Base-by-base conservation (phyloP, 2,113 vertebrate species). In the Thalassarche chlororhynchos region DNA sequence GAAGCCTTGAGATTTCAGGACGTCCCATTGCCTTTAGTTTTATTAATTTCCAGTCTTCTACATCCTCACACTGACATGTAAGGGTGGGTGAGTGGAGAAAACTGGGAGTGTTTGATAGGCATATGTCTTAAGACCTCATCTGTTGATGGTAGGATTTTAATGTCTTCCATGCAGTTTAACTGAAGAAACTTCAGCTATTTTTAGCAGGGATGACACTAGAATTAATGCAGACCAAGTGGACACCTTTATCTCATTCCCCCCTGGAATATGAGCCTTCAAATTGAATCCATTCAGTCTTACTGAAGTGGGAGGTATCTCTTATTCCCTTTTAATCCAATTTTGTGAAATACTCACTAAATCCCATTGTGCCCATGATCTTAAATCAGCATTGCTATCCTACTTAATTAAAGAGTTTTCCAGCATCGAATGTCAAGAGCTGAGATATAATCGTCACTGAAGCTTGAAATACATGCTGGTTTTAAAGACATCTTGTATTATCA, bases 401-500 rank as follows among this genome's bases (percentile, higher is more conserved):
- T 96, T 96, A 97, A 94, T 94, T 95, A 96, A 91, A 84, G 78
- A 91, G 57, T 95, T 95, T 94, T 97, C 85, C 79, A 96, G 75
- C 82, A 78, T 24, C 2, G 8, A 77, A 84, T 95, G 78, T 92
- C 94, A 97, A 88, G 78, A 94, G 51, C 62, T 7, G 32, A 84
- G 93, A 95, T 94, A 84, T 3, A 84, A 78, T 96, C 4, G 0
- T 71, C 51, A 81, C 1, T 93, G 89, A 88, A 86, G 85, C 91
- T 88, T 91, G 87, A 95, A 96, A 91, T 94, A 72, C 26, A 82
- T 68, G 36, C 84, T 91, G 64, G 0, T 96, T 94, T 94, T 84
- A 87, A 91, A 96, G 78, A 81, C 68, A 75, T 91, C 71, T 84
- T 31, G 24, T 70, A 85, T 97, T 97, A 95, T 96, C 95, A 52